A percentile compares a stretch with the other conserved stretches of the same genome.
Conservation (phyloP, 2,113 vertebrate species). For the Centropus unirufus region DNA sequence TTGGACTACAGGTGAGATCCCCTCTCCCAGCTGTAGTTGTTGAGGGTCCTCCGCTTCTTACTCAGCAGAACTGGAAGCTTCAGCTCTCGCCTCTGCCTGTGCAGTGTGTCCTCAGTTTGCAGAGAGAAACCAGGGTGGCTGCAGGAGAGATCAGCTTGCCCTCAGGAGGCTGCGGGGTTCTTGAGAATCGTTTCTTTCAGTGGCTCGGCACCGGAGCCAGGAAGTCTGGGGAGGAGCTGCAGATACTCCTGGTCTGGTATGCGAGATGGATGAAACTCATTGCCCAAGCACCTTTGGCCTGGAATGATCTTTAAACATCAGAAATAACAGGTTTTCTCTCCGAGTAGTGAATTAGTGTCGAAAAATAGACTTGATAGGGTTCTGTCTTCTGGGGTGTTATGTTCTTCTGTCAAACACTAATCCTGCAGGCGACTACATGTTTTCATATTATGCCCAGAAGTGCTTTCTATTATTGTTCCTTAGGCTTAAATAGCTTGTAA, state of each 20-base stretch:
- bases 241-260: not conserved
- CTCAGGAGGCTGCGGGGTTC: not conserved
- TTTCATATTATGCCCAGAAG: not conserved
- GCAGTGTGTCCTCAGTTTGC: not conserved
- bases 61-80: not conserved
- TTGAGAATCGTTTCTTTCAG: not conserved
- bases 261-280: not conserved
- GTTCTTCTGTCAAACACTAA: not conserved
- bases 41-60: not conserved
- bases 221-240: not conserved
- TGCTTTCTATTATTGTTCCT: not conserved
- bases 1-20: accelerated
- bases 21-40: not conserved
- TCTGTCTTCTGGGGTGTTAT: not conserved
- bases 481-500: not conserved
- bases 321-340: not conserved
- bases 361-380: not conserved
- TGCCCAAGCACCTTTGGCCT: conserved; percentile 14
- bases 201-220: not conserved
- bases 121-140: not conserved
- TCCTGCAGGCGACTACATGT: not conserved
- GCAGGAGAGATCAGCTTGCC: not conserved
- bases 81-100: not conserved
- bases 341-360: not conserved
- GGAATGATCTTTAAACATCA: not conserved